phyloP scores from a whole-genome alignment of 2,113 vertebrate genomes.

The Turnix velox region DNA sequence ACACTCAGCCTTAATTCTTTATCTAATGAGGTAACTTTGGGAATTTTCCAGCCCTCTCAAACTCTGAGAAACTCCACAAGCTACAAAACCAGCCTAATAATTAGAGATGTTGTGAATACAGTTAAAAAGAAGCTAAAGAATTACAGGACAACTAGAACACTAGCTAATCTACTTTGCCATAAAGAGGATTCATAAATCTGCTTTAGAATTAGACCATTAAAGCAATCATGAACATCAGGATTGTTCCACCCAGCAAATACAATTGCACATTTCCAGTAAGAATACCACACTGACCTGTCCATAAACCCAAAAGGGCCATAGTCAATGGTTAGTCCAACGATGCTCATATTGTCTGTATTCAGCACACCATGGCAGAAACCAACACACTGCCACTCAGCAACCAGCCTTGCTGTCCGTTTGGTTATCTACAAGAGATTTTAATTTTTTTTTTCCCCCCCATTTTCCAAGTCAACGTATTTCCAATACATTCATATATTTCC shows the following conservation, averaged over 20 bases:
- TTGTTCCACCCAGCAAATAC: not conserved
- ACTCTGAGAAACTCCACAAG: not conserved
- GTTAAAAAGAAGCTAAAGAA: not conserved
- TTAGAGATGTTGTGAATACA: not conserved
- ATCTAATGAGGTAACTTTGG: not conserved
- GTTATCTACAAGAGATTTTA: slow-evolving; percentile 74
- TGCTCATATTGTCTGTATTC: slow-evolving; percentile 98
- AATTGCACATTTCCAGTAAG: fast-evolving
- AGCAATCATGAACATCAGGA: not conserved
- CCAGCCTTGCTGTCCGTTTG: slow-evolving; percentile 82
- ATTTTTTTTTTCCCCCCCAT: not conserved
- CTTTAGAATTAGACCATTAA: not conserved
- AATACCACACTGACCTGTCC: slow-evolving; percentile 81
- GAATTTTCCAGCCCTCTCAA: not conserved
- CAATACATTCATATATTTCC: not conserved
- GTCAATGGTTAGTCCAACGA: slow-evolving; percentile 92
- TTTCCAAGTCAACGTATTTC: not conserved
- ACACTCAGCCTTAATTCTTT: not conserved
- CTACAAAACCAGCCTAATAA: not conserved
- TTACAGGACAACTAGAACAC: not conserved
- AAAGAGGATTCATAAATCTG: not conserved
- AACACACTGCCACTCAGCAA: slow-evolving; percentile 95
- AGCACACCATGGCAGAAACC: slow-evolving; percentile 97
- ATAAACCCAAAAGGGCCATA: slow-evolving; percentile 97
- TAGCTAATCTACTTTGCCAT: not conserved